phyloP scores from a whole-genome alignment of 2,113 vertebrate genomes.

The Pandion haliaetus region DNA sequence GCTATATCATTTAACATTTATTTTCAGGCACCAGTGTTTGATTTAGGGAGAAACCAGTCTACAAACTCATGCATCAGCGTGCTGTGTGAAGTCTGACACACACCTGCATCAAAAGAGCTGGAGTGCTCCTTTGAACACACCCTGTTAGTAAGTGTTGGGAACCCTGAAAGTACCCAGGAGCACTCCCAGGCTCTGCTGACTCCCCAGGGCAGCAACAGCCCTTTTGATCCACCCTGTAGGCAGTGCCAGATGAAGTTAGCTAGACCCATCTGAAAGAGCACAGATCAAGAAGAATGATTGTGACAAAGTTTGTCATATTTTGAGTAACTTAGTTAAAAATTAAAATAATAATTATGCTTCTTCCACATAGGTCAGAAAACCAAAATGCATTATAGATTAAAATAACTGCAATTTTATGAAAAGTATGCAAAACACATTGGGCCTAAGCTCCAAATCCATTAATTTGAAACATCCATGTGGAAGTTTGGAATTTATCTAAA shows the following conservation, averaged over 20 bases:
- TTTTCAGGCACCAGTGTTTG: neutral
- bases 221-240: slow-evolving; percentile 3
- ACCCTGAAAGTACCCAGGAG: neutral
- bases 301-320: neutral
- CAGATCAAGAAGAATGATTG: neutral
- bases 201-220: neutral
- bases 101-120: neutral
- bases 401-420: neutral
- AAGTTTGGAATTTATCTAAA: neutral
- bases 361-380: neutral
- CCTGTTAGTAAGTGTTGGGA: neutral
- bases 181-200: neutral
- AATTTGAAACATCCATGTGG: neutral
- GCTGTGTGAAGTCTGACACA: neutral
- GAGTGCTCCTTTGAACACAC: neutral
- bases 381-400: neutral
- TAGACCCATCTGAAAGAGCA: neutral
- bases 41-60: neutral
- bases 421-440: neutral
- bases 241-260: neutral
- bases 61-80: neutral
- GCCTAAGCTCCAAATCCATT: neutral
- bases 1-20: neutral
- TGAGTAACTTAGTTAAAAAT: neutral
- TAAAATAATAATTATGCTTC: neutral